Evolutionary conservation across 1,140 invertebrate genomes (phyloP).

Genomic region (Limonius californicus): DNA sequence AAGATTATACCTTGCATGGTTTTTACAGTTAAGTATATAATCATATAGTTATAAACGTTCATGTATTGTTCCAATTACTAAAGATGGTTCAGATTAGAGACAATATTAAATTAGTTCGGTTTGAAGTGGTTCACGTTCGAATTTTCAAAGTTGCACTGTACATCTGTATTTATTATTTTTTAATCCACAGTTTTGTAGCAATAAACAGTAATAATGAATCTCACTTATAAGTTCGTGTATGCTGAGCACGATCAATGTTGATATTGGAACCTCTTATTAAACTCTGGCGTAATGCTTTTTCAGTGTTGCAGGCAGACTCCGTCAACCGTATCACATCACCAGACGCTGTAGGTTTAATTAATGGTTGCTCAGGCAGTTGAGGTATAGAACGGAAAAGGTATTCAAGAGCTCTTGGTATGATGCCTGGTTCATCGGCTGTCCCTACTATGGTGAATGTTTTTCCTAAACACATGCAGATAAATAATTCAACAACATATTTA

Average conservation of each 20-base stretch:
- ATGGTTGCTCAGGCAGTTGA: conserved; percentile 37
- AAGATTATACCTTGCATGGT: too few species aligned
- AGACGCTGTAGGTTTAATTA: conserved; percentile 51
- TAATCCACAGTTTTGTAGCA: neutral
- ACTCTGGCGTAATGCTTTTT: conserved; percentile 27
- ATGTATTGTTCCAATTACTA: too few species aligned
- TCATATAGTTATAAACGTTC: too few species aligned
- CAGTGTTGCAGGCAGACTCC: conserved; percentile 40
- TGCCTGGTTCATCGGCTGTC: conserved; percentile 65
- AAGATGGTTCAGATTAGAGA: too few species aligned
- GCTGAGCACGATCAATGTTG: neutral
- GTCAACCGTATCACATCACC: conserved; percentile 48
- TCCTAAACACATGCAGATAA: conserved; percentile 47
- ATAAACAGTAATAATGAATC: neutral
- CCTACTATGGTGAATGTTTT: conserved; percentile 88
- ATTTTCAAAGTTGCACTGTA: neutral
- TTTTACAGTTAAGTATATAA: too few species aligned
- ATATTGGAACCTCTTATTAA: neutral
- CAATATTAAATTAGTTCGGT: too few species aligned
- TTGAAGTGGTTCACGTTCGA: neutral
- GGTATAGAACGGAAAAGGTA: conserved; percentile 64
- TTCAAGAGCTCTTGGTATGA: conserved; percentile 76
- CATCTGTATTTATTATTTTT: neutral
- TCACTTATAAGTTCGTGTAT: neutral
- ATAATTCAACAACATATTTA: neutral